Percentiles rank a stretch among this genome's conserved stretches.
phyloP scores from a whole-genome alignment of 2,888 invertebrate species.

The Idaea dimidiata region DNA sequence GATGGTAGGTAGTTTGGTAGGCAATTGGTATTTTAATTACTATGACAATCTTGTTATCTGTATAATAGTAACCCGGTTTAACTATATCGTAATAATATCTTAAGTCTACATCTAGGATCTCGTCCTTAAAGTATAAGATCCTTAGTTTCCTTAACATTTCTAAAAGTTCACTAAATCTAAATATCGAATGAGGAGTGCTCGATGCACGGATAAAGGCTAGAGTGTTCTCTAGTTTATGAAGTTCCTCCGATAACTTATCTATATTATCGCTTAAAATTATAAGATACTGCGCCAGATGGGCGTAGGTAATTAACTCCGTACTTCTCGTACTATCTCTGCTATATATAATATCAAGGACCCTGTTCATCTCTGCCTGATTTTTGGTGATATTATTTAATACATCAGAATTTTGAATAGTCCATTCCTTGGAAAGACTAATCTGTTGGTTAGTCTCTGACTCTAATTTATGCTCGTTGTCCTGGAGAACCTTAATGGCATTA shows the following conservation, averaged over 20 bases:
- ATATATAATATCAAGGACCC: not conserved
- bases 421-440: constrained; percentile 2
- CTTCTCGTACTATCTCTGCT: not conserved
- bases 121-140: constrained; percentile 8
- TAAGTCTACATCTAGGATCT: constrained; percentile 8
- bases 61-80: constrained; percentile 10
- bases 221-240: constrained; percentile 21
- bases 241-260: constrained; percentile 12
- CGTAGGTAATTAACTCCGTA: constrained; percentile 6
- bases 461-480: constrained; percentile 11
- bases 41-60: constrained; percentile 14
- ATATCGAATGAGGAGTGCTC: constrained; percentile 20
- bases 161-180: constrained; percentile 15
- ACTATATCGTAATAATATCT: constrained; percentile 10
- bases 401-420: constrained; percentile 1
- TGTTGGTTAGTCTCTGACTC: constrained; percentile 1
- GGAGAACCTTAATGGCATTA: constrained; percentile 5
- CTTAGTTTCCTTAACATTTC: constrained; percentile 17
- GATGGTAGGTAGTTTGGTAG: constrained; percentile 4
- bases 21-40: constrained; percentile 17
- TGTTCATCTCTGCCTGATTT: constrained; percentile 8
- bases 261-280: constrained; percentile 16
- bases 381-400: constrained; percentile 7
- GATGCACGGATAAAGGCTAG: constrained; percentile 25
- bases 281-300: constrained; percentile 14